Percentiles rank a stretch among this genome's conserved stretches.
These are phyloP conservation scores for Tiliacea aurago DNA, from an alignment of 2,888 invertebrate species.

Conservation along the genomic window DNA sequence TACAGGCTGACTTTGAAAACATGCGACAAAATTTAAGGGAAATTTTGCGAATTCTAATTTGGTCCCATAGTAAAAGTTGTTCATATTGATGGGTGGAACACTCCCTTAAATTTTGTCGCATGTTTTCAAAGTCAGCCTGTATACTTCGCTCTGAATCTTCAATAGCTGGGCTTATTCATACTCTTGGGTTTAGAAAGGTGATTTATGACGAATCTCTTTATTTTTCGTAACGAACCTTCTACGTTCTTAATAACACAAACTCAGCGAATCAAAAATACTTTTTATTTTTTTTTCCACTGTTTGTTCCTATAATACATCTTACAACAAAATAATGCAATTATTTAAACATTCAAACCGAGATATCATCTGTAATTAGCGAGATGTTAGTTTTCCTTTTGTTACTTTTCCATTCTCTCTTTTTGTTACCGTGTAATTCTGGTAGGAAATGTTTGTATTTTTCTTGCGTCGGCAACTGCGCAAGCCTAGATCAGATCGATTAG, in stretches of 20 bases:
- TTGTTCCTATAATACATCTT: constrained; percentile 4
- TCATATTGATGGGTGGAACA: too few species aligned
- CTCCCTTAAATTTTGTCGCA: too few species aligned
- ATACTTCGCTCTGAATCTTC: neutral
- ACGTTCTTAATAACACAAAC: constrained; percentile 24
- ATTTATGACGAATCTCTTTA: neutral
- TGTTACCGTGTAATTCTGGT: constrained; percentile 59
- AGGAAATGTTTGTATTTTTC: constrained; percentile 56
- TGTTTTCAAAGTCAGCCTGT: too few species aligned
- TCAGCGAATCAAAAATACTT: constrained; percentile 6
- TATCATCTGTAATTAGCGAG: constrained; percentile 64
- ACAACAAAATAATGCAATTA: constrained; percentile 55
- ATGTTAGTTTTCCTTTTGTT: constrained; percentile 62
- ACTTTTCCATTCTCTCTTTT: constrained; percentile 64
- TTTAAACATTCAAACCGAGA: constrained; percentile 47
- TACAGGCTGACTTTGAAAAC: too few species aligned
- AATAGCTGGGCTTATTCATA: neutral
- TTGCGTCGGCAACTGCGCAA: constrained; percentile 50
- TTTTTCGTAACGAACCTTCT: neutral
- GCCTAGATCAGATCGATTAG: constrained; percentile 66
- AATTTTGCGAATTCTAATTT: too few species aligned
- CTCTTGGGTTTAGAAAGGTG: constrained; percentile 8
- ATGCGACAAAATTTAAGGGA: too few species aligned
- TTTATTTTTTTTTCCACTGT: constrained; percentile 14
- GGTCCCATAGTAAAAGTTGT: too few species aligned